Base-by-base conservation (phyloP, 2,113 vertebrate species). In the Melanotaenia duboulayi region DNA sequence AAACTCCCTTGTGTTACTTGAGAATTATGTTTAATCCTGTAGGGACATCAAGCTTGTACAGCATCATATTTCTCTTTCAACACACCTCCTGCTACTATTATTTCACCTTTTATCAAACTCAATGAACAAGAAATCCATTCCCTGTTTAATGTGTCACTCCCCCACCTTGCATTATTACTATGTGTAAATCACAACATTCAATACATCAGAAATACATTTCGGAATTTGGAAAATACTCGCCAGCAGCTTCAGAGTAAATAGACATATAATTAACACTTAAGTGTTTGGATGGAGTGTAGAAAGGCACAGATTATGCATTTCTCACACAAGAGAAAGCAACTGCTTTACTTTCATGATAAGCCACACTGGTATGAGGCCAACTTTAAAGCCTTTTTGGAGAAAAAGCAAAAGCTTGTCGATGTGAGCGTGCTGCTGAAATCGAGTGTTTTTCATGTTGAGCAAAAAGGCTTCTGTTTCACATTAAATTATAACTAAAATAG, bases 231-330 rank as follows among this genome's bases (percentile, higher is more conserved):
- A 74, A 82, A 63, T 14, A 14, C 74, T 81, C 76, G 64, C 61
- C 48, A n/a, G 78, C 64, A 81, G 55, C 67, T 64, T 46, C 49
- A 25, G 57, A 52, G 65, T 73, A 87, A 89, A 84, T 81, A 83
- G 80, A 86, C 66, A 65, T 61, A 52, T 81, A 70, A 89, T 90
- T 90, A 81, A 74, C 78, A 86, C 88, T 72, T 83, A 75, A 68
- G 64, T 25, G 55, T 75, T 85, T 75, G 74, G 76, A 64, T 58
- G 42, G 63, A 57, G 22, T 8, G 32, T 52, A 24, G 48, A 71
- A 75, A 84, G 80, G 61, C 71, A 77, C 54, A 71, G 56, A 88
- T 87, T 76, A 84, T 69, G 78, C 84, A 74, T 76, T 87, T 79
- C 74, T 71, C 46, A 61, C 61, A 76, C 52, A 48, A 69, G 64